Base-by-base conservation (phyloP, 2,113 vertebrate genomes). In the Paramisgurnus dabryanus region DNA sequence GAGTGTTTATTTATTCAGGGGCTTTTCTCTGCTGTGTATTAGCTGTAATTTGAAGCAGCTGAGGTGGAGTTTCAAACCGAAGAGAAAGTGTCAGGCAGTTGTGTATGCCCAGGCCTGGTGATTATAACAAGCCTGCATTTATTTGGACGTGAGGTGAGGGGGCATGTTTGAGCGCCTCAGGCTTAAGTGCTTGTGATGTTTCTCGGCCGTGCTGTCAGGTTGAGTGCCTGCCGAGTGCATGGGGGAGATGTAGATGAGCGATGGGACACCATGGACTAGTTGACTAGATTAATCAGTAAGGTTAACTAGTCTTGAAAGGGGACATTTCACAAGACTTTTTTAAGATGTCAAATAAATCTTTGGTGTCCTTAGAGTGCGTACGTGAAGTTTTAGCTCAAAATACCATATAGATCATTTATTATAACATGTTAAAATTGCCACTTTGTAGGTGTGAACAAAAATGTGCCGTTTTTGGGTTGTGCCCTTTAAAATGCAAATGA, bases 11-110 rank as follows among this genome's bases (percentile, higher is more conserved):
- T 84, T 84, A 58, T 70, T 78, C 69, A 13, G 69, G 55, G 55
- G 66, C 57, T 45, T 34, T 50, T 78, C 64, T 70, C 80, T 84
- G 85, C 63, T 86, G 81, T 75, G 76, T 66, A 80, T 86, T 82
- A 84, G 80, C 22, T 53, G 7, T 84, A 86, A 86, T 84, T 66
- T 69, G 68, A 82, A 84, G 85, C 85, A 86, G 82, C 72, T 84
- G 85, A 79, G 72, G 8, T 40, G 22, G 58, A 61, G 64, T 15
- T 45, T 27, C 34, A 34, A 70, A 67, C n/a, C 10, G 41, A 34
- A 50, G n/a, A 60, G 60, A 61, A 6, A 3, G 41, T 1, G 15
- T 7, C 40, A 65, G 67, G 67, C 40, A 58, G 12, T 45, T 7
- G 57, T 76, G n/a, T n/a, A 58, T 74, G 58, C 58, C 66, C 69